A percentile compares a stretch with the other conserved stretches of the same genome.
These are phyloP conservation scores for Propithecus deckenii DNA, from an alignment of 2,797 vertebrate species.

Conservation along the genomic window DNA sequence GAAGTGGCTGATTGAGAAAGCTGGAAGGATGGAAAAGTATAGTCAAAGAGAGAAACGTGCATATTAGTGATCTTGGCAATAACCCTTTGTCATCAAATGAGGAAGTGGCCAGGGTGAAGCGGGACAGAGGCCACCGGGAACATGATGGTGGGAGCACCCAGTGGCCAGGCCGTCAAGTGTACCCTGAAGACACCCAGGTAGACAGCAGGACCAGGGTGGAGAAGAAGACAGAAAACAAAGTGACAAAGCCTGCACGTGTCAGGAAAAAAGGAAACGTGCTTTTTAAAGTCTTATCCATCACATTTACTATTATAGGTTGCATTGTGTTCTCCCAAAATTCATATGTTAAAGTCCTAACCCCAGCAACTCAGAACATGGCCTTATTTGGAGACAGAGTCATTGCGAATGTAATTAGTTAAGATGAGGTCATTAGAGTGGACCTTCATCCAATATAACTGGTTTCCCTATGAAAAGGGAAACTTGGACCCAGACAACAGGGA, in stretches of 20 bases:
- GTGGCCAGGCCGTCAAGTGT: neutral
- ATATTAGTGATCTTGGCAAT: neutral
- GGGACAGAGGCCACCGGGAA: neutral
- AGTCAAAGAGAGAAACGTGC: neutral
- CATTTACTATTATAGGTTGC: neutral
- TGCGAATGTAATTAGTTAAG: neutral
- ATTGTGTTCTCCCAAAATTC: neutral
- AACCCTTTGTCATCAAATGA: neutral
- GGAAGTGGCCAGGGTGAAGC: neutral
- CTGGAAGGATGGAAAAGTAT: neutral
- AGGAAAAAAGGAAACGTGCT: neutral
- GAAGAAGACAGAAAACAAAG: neutral
- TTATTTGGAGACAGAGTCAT: neutral
- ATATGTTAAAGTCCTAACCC: neutral
- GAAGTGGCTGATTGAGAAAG: neutral
- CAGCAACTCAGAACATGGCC: neutral
- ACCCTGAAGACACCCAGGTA: neutral
- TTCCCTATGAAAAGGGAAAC: neutral
- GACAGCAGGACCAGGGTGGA: neutral
- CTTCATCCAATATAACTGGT: neutral
- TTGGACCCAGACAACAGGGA: neutral
- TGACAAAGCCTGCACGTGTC: neutral
- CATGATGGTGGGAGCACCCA: accelerated
- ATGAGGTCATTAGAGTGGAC: too few relatives aligned
- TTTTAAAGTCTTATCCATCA: neutral